Conservation (phyloP, 2,888 invertebrate species). For the Cataglyphis rosenhaueri region DNA sequence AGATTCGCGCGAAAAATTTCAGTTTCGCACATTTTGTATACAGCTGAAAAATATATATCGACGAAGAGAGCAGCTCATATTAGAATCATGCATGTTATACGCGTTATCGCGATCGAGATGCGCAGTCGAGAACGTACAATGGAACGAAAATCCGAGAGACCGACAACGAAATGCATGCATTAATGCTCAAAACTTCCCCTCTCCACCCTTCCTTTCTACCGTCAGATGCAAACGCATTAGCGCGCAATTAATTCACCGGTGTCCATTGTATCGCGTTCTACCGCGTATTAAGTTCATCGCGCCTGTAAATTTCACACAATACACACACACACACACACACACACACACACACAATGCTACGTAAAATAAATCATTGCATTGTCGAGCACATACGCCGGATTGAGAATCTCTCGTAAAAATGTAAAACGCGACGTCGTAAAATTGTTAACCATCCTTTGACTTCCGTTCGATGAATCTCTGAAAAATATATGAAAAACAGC, state of each 20-base stretch:
- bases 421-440: neutral
- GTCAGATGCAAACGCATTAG: conserved; percentile 37
- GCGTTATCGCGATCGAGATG: conserved; percentile 26
- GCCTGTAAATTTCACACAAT: conserved; percentile 22
- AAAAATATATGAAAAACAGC: conserved; percentile 23
- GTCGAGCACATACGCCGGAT: neutral
- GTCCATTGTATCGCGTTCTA: conserved; percentile 45
- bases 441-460: conserved; percentile 22
- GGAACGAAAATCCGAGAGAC: conserved; percentile 37
- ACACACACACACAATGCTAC: neutral
- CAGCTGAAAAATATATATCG: conserved; percentile 12
- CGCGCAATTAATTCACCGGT: conserved; percentile 42
- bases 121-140: conserved; percentile 19
- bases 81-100: conserved; percentile 30
- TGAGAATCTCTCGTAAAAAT: conserved; percentile 25
- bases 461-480: neutral
- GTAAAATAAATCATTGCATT: conserved; percentile 45
- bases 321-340: neutral
- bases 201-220: neutral
- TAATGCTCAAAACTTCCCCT: conserved; percentile 29
- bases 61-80: conserved; percentile 12
- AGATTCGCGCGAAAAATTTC: neutral
- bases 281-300: conserved; percentile 46
- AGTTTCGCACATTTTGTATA: neutral
- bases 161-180: conserved; percentile 34